A percentile compares a stretch with the other conserved stretches of the same genome.
phyloP scores from a whole-genome alignment of 1,140 invertebrate genomes.

The Heliconius melpomene region DNA sequence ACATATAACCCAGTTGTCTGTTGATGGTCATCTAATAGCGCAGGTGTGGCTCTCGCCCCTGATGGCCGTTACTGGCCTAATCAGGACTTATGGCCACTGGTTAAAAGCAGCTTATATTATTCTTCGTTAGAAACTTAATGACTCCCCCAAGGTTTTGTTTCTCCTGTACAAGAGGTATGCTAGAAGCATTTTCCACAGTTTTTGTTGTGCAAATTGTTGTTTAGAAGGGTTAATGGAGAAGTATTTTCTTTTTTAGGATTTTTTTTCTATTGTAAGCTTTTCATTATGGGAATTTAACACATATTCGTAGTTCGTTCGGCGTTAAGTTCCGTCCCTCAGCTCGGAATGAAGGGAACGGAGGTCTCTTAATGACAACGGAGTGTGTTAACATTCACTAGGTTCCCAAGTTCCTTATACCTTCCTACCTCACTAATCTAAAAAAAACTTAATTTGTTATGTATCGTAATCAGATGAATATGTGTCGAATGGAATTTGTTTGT shows the following conservation, averaged over 20 bases:
- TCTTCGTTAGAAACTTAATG: constrained; percentile 38
- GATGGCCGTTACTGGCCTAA: constrained; percentile 25
- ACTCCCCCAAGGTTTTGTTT: constrained; percentile 23
- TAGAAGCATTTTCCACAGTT: neutral
- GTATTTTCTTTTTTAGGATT: neutral
- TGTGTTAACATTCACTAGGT: too few species aligned
- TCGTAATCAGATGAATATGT: too few species aligned
- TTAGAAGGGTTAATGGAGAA: neutral
- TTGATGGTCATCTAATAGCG: constrained; percentile 26
- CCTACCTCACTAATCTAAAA: too few species aligned
- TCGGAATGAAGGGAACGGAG: too few species aligned
- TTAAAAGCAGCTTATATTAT: constrained; percentile 35
- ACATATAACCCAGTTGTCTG: neutral
- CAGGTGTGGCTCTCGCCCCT: constrained; percentile 24
- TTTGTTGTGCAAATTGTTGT: constrained; percentile 7
- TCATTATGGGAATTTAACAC: too few species aligned
- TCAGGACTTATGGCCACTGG: constrained; percentile 37
- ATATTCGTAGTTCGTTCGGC: too few species aligned
- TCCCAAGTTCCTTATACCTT: too few species aligned
- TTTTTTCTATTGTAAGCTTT: too few species aligned
- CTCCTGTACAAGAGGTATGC: neutral
- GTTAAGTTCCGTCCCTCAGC: too few species aligned
- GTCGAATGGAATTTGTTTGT: too few species aligned
- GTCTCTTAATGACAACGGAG: too few species aligned
- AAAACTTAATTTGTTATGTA: too few species aligned